These are phyloP conservation scores for Anoplophora glabripennis DNA, from an alignment of 1,140 invertebrate genomes.

Conservation along the genomic window DNA sequence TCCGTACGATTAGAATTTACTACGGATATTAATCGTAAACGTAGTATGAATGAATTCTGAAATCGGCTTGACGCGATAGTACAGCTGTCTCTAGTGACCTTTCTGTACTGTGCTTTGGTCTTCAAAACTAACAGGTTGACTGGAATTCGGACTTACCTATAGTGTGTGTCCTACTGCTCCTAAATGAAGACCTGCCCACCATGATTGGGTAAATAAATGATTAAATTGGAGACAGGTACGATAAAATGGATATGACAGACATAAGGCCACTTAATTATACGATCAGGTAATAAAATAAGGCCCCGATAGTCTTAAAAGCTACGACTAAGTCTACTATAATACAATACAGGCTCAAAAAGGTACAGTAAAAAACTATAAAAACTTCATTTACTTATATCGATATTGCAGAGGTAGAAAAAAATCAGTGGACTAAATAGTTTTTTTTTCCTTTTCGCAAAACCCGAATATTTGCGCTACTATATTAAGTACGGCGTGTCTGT, in stretches of 20 bases:
- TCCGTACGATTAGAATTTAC: too few relatives aligned
- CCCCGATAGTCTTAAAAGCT: slow-evolving; percentile 30
- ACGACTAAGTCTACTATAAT: slow-evolving; percentile 1
- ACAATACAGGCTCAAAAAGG: slow-evolving; percentile 2
- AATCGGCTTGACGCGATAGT: too few relatives aligned
- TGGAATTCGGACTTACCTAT: slow-evolving; percentile 23
- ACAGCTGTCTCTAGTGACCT: too few relatives aligned
- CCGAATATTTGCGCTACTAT: too few relatives aligned
- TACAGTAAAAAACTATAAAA: slow-evolving; percentile 25
- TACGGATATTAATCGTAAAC: too few relatives aligned
- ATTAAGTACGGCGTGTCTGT: slow-evolving; percentile 12
- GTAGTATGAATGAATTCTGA: too few relatives aligned
- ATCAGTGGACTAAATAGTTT: slow-evolving; percentile 13
- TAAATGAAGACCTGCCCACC: slow-evolving; percentile 38
- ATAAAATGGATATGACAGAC: slow-evolving; percentile 6
- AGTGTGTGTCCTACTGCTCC: slow-evolving; percentile 36
- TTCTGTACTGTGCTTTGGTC: too few relatives aligned
- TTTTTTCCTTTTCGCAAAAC: slow-evolving; percentile 1
- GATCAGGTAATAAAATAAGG: slow-evolving; percentile 37
- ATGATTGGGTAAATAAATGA: slow-evolving; percentile 22
- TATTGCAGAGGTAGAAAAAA: slow-evolving; percentile 33
- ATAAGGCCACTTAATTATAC: slow-evolving; percentile 31
- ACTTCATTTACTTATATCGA: slow-evolving; percentile 24
- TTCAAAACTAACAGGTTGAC: too few relatives aligned
- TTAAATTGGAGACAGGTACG: slow-evolving; percentile 20